Evolutionary conservation across 1,140 invertebrate species (phyloP).

Genomic region (Sycophaga agraensis): DNA sequence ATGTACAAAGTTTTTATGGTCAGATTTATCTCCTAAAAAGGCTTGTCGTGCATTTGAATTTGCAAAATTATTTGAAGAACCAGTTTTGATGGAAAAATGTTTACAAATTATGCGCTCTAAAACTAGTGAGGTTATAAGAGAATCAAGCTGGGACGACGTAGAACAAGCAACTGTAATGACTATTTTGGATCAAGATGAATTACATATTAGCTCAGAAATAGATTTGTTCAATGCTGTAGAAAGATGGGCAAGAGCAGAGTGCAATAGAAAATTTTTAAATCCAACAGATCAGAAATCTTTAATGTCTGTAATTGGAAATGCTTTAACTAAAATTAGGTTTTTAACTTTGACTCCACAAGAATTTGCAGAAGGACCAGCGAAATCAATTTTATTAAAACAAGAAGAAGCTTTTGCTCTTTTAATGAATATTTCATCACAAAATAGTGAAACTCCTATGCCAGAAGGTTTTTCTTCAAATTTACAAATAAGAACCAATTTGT

Average conservation of each 20-base stretch:
- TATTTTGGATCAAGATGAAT: conserved; percentile 71
- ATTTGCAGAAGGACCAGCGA: conserved; percentile 77
- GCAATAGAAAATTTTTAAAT: conserved; percentile 45
- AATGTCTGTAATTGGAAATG: conserved; percentile 58
- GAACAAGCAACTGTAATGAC: conserved; percentile 72
- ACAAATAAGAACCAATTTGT: conserved; percentile 34
- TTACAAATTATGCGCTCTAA: conserved; percentile 71
- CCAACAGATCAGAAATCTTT: conserved; percentile 47
- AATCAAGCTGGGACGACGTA: conserved; percentile 74
- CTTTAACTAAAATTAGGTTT: conserved; percentile 71
- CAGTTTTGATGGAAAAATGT: conserved; percentile 77
- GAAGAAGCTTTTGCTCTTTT: conserved; percentile 76
- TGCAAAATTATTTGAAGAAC: conserved; percentile 80
- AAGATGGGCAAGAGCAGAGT: conserved; percentile 64
- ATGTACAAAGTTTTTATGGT: conserved; percentile 79
- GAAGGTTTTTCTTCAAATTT: conserved; percentile 65
- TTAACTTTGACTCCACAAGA: conserved; percentile 74
- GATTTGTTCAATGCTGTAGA: conserved; percentile 74
- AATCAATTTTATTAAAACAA: conserved; percentile 69
- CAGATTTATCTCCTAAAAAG: conserved; percentile 75
- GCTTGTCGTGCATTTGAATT: conserved; percentile 83
- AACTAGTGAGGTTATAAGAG: conserved; percentile 72
- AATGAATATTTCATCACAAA: conserved; percentile 75
- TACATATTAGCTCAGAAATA: conserved; percentile 73
- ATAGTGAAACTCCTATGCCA: conserved; percentile 67